phyloP scores from a whole-genome alignment of 2,113 vertebrate species.

The Anolis carolinensis region DNA sequence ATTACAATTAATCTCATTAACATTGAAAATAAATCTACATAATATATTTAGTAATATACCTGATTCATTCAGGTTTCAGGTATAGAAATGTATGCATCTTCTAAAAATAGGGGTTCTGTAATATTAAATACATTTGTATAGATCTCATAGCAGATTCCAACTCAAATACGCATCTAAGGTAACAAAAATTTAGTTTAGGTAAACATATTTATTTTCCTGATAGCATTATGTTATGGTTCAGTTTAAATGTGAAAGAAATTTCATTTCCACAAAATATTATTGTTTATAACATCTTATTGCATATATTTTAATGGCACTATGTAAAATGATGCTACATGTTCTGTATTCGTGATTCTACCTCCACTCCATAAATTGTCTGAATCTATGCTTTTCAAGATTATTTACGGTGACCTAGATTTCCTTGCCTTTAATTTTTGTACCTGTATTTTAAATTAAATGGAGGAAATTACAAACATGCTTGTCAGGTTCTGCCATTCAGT shows the following conservation, averaged over 20 bases:
- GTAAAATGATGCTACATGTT: constrained; percentile 30
- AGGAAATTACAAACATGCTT: background rate
- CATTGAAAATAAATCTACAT: background rate
- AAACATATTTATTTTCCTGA: constrained; percentile 34
- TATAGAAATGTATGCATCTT: background rate
- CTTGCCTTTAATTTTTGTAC: background rate
- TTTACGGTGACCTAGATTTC: background rate
- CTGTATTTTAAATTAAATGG: background rate
- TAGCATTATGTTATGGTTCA: constrained; percentile 21
- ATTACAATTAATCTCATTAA: constrained; percentile 3
- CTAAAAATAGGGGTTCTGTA: background rate
- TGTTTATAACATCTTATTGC: constrained; percentile 42
- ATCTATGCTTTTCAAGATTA: background rate
- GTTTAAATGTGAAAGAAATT: constrained; percentile 4
- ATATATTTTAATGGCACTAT: constrained; percentile 41
- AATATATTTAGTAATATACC: background rate
- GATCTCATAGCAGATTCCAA: constrained; percentile 7
- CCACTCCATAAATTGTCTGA: constrained; percentile 31
- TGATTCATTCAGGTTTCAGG: background rate
- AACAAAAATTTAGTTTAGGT: background rate
- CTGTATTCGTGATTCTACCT: constrained; percentile 40
- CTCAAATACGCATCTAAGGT: constrained; percentile 37
- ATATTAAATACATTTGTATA: background rate
- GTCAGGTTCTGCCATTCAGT: background rate
- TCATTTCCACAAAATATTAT: constrained; percentile 13